These are phyloP conservation scores for Phorcus lineatus DNA, from an alignment of 2,888 invertebrate species.

Conservation along the genomic window DNA sequence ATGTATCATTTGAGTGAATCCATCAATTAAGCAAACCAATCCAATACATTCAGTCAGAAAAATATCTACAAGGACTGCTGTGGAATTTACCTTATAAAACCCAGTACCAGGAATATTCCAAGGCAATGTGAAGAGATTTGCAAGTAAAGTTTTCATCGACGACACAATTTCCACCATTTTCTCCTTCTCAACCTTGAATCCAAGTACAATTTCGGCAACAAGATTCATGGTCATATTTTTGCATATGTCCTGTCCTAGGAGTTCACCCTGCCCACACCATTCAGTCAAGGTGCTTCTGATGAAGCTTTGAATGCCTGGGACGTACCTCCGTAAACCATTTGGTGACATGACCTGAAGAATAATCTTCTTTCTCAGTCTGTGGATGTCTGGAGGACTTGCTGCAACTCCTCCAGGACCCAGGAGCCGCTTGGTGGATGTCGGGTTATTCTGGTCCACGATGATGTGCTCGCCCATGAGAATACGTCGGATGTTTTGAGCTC, in stretches of 20 bases:
- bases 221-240: neutral
- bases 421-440: neutral
- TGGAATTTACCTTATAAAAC: neutral
- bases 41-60: too few relatives aligned
- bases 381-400: neutral
- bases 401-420: neutral
- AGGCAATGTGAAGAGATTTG: slow-evolving; percentile 14
- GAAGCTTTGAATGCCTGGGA: neutral
- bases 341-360: neutral
- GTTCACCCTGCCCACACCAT: neutral
- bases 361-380: neutral
- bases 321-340: neutral
- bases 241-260: neutral
- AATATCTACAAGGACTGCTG: too few relatives aligned
- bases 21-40: too few relatives aligned
- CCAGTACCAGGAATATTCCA: slow-evolving; percentile 12
- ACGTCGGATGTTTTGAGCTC: slow-evolving; percentile 60
- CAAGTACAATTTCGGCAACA: neutral
- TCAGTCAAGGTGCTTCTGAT: neutral
- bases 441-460: slow-evolving; percentile 45
- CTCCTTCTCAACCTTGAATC: neutral
- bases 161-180: neutral
- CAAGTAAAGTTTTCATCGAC: neutral
- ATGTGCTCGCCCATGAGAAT: slow-evolving; percentile 63
- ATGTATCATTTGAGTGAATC: too few relatives aligned